Evolutionary conservation across 2,888 invertebrate species (phyloP).

Genomic region (Gari tellinella): DNA sequence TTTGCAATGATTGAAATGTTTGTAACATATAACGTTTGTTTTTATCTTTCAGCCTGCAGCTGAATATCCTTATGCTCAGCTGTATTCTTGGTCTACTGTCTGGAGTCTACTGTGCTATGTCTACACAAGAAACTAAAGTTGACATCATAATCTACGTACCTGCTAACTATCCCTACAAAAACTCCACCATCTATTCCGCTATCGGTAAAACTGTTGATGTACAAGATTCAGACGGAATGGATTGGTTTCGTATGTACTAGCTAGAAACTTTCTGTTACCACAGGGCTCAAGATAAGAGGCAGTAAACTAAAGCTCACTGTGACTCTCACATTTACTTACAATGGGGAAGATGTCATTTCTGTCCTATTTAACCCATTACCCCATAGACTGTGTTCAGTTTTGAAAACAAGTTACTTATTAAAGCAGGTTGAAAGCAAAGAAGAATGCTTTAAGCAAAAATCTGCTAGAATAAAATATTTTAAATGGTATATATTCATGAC

Average conservation of each 20-base stretch:
- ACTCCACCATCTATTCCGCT: slow-evolving; percentile 69
- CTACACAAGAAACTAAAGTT: slow-evolving; percentile 64
- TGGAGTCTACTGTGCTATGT: slow-evolving; percentile 71
- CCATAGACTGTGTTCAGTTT: no score
- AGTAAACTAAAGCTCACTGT: no score
- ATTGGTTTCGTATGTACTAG: slow-evolving; percentile 68
- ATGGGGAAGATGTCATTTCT: no score
- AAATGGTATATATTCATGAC: no score
- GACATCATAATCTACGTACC: slow-evolving; percentile 76
- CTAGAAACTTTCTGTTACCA: neutral
- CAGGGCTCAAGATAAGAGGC: neutral
- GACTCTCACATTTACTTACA: no score
- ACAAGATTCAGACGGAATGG: slow-evolving; percentile 55
- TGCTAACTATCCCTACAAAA: slow-evolving; percentile 63
- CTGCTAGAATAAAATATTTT: no score
- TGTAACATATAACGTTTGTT: neutral
- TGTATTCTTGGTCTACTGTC: slow-evolving; percentile 71
- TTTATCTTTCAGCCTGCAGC: slow-evolving; percentile 69
- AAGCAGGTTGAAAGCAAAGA: no score
- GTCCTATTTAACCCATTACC: neutral
- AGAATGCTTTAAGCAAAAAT: no score
- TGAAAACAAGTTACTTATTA: no score
- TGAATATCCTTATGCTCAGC: slow-evolving; percentile 68
- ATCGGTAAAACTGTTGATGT: slow-evolving; percentile 68
- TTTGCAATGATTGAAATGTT: no score